phyloP scores from a whole-genome alignment of 1,140 invertebrate species.

The Dendrolimus punctatus region DNA sequence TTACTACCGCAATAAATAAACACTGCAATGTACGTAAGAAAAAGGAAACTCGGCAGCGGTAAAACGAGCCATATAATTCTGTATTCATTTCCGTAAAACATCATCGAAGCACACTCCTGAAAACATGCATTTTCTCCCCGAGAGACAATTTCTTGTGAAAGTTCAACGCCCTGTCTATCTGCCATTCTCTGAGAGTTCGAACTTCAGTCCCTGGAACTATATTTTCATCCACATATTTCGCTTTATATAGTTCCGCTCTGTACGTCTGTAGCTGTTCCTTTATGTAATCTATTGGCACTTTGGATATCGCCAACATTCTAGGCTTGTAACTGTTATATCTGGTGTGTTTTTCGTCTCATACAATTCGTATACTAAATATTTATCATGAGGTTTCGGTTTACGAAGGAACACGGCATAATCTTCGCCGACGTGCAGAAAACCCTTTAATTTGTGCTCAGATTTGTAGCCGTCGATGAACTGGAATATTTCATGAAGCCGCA shows the following conservation, averaged over 20 bases:
- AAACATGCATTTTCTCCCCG: slow-evolving; percentile 18
- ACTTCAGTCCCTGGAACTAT: slow-evolving; percentile 45
- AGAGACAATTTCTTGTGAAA: slow-evolving; percentile 12
- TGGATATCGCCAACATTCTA: slow-evolving; percentile 40
- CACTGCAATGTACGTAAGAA: too few relatives aligned
- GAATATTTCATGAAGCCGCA: slow-evolving; percentile 50
- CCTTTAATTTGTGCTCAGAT: slow-evolving; percentile 40
- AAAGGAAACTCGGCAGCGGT: too few relatives aligned
- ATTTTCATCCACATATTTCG: slow-evolving; percentile 45
- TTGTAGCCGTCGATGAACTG: slow-evolving; percentile 47
- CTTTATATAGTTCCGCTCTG: slow-evolving; percentile 38
- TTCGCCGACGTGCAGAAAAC: slow-evolving; percentile 47
- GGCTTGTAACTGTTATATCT: slow-evolving; percentile 28
- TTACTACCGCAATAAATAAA: too few relatives aligned
- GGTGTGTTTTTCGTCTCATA: slow-evolving; percentile 42
- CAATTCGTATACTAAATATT: slow-evolving; percentile 46
- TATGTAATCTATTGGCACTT: slow-evolving; percentile 48
- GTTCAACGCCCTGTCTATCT: slow-evolving; percentile 39
- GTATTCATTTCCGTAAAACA: too few relatives aligned
- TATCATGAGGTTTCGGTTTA: slow-evolving; percentile 43
- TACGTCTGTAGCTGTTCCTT: slow-evolving; percentile 44
- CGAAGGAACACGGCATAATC: slow-evolving; percentile 47
- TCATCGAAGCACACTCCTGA: slow-evolving; percentile 21
- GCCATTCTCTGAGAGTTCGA: slow-evolving; percentile 53
- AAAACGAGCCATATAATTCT: too few relatives aligned